Conservation (phyloP, 2,113 vertebrate species). For the Oryzias curvinotus region DNA sequence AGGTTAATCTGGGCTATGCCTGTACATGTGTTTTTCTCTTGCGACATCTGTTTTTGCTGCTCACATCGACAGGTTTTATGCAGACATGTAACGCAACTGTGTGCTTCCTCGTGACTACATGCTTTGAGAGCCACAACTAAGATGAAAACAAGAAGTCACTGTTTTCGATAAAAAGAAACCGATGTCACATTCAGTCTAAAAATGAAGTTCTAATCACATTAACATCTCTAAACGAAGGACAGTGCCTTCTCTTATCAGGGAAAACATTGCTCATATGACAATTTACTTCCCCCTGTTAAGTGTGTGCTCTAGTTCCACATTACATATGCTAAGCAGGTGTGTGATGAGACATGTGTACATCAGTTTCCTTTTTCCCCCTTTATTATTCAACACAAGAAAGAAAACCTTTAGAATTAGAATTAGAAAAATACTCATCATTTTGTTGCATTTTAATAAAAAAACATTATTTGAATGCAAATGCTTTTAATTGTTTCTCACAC, state of each 20-base stretch:
- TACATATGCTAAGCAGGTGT: constrained; percentile 31
- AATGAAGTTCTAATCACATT: constrained; percentile 18
- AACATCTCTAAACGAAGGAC: constrained; percentile 4
- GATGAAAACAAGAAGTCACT: constrained; percentile 49
- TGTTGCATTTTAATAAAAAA: too few relatives aligned
- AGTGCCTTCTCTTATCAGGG: constrained; percentile 9
- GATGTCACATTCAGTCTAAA: constrained; percentile 41
- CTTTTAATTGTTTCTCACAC: too few relatives aligned
- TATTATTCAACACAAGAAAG: neutral
- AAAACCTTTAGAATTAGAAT: neutral
- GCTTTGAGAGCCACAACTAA: constrained; percentile 4
- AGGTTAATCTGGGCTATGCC: too few relatives aligned
- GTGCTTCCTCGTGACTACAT: constrained; percentile 32
- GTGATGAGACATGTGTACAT: constrained; percentile 20
- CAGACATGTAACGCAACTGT: neutral
- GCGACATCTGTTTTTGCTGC: neutral
- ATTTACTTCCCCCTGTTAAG: constrained; percentile 41
- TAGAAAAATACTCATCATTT: too few relatives aligned
- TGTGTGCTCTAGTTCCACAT: constrained; percentile 48
- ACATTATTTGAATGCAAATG: too few relatives aligned
- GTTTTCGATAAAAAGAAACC: constrained; percentile 50
- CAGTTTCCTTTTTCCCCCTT: constrained; percentile 21
- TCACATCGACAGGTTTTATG: constrained; percentile 7
- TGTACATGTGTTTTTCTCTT: neutral
- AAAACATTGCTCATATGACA: constrained; percentile 14